A percentile compares a stretch with the other conserved stretches of the same genome.
Conservation (phyloP, 2,113 vertebrate species). For the Amazona vittata region DNA sequence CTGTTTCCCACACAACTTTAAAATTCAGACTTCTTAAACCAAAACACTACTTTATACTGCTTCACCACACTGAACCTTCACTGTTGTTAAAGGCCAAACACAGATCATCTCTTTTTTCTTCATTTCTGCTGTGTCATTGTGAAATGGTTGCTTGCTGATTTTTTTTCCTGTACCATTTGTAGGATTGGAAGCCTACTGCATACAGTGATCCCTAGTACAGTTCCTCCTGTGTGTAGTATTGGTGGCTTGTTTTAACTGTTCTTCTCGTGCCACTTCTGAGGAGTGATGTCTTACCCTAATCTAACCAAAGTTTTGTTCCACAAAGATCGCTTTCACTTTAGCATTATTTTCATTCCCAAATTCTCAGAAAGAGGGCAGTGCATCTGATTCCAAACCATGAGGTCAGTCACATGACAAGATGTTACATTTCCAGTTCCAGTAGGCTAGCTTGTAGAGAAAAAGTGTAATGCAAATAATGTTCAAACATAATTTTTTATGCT, state of each 20-base stretch:
- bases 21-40: slow-evolving; percentile 8
- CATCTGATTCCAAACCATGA: slow-evolving; percentile 72
- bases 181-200: slow-evolving; percentile 75
- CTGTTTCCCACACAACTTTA: background rate
- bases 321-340: slow-evolving; percentile 67
- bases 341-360: slow-evolving; percentile 69
- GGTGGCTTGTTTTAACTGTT: slow-evolving; percentile 71
- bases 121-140: slow-evolving; percentile 68
- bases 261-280: slow-evolving; percentile 67
- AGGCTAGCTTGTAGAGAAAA: slow-evolving; percentile 67
- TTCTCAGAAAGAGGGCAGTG: slow-evolving; percentile 72
- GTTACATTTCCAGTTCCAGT: slow-evolving; percentile 72
- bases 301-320: slow-evolving; percentile 78
- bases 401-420: slow-evolving; percentile 72
- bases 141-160: slow-evolving; percentile 73
- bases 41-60: slow-evolving; percentile 15
- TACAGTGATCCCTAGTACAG: slow-evolving; percentile 59
- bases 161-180: slow-evolving; percentile 73
- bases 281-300: slow-evolving; percentile 64
- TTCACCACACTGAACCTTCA: slow-evolving; percentile 46
- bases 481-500: slow-evolving; percentile 67
- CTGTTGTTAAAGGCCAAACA: slow-evolving; percentile 75
- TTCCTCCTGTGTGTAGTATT: slow-evolving; percentile 67
- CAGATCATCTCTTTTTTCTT: slow-evolving; percentile 71
- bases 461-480: slow-evolving; percentile 69